phyloP scores from a whole-genome alignment of 2,888 invertebrate genomes.

The Julus scandinavius region DNA sequence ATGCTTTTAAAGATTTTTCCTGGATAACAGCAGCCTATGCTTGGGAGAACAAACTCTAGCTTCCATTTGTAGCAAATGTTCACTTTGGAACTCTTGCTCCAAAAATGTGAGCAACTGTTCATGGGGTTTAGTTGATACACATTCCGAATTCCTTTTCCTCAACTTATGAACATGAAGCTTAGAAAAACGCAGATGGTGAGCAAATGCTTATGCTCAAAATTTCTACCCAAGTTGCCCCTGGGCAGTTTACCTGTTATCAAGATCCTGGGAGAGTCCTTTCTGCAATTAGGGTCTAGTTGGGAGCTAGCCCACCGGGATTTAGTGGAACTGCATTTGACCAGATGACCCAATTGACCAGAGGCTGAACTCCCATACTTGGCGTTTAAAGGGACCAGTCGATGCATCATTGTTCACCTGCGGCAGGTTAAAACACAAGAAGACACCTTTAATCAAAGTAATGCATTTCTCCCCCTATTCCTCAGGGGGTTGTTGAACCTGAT shows the following conservation, averaged over 20 bases:
- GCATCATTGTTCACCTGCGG: conserved; percentile 6
- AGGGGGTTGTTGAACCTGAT: conserved; percentile 3
- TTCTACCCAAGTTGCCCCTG: too few relatives aligned
- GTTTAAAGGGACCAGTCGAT: not conserved
- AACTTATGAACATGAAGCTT: too few relatives aligned
- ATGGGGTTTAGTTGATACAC: too few relatives aligned
- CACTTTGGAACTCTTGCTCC: too few relatives aligned
- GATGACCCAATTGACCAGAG: not conserved
- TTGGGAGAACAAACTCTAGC: too few relatives aligned
- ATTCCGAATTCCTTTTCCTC: too few relatives aligned
- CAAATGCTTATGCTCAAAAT: too few relatives aligned
- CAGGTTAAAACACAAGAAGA: not conserved
- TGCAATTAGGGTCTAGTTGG: not conserved
- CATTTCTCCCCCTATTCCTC: not conserved
- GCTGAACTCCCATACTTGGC: not conserved
- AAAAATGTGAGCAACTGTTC: too few relatives aligned
- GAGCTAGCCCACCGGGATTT: not conserved
- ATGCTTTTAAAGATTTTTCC: too few relatives aligned
- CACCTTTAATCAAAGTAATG: conserved; percentile 10
- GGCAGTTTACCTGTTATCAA: conserved; percentile 21
- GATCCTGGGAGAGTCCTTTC: not conserved
- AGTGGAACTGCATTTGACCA: not conserved
- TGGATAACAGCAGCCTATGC: too few relatives aligned
- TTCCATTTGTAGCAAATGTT: too few relatives aligned
- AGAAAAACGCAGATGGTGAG: too few relatives aligned